phyloP scores from a whole-genome alignment of 2,888 invertebrate species.

The Lasioglossum leucozonium region DNA sequence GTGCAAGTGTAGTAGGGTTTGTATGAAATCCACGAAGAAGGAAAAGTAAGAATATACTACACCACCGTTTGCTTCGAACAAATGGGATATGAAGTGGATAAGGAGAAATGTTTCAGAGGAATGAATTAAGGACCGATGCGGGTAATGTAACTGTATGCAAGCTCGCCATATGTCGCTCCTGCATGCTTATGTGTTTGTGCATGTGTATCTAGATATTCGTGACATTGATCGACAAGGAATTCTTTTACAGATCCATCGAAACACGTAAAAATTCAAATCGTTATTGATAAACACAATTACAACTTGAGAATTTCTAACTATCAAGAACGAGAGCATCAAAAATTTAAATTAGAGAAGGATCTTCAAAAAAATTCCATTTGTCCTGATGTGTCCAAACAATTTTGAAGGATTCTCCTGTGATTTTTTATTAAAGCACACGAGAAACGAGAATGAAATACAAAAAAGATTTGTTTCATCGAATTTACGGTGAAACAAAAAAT shows the following conservation, averaged over 20 bases:
- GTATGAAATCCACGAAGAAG: slow-evolving; percentile 98
- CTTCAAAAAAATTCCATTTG: slow-evolving; percentile 4
- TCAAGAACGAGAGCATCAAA: not conserved
- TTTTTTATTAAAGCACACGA: not conserved
- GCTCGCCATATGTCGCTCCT: slow-evolving; percentile 54
- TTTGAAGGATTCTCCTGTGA: not conserved
- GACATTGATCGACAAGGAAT: slow-evolving; percentile 1
- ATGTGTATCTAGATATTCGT: not conserved
- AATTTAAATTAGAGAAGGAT: not conserved
- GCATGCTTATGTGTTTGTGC: slow-evolving; percentile 7
- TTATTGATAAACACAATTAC: not conserved
- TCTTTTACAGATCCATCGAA: slow-evolving; percentile 1
- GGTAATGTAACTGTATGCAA: slow-evolving; percentile 50
- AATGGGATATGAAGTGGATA: slow-evolving; percentile 96
- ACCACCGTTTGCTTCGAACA: slow-evolving; percentile 97
- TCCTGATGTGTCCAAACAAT: not conserved
- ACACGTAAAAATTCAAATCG: not conserved
- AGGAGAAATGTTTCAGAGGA: slow-evolving; percentile 91
- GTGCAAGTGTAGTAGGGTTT: slow-evolving; percentile 93
- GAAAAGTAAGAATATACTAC: slow-evolving; percentile 97
- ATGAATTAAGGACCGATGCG: not conserved
- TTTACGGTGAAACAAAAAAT: slow-evolving; percentile 41
- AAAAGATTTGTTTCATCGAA: not conserved
- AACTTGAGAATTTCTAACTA: not conserved
- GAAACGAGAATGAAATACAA: not conserved